Conservation (phyloP, 2,797 vertebrate genomes). For the Vespertilio murinus region DNA sequence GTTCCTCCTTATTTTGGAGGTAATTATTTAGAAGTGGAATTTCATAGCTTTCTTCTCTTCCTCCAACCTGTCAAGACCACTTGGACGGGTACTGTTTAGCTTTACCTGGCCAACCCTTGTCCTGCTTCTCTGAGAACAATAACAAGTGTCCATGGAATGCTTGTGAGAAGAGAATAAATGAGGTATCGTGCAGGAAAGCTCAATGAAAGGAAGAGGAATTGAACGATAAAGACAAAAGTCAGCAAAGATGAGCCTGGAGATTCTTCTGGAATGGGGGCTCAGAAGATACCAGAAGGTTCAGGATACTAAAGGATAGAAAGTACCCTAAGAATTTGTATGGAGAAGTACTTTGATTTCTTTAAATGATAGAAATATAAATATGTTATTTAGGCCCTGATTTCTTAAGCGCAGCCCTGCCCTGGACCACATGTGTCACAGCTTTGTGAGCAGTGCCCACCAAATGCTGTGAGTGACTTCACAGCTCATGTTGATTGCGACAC, state of each 20-base stretch:
- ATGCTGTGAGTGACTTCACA: background rate
- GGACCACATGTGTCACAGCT: background rate
- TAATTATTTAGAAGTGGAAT: background rate
- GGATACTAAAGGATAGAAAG: background rate
- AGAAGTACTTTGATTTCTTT: background rate
- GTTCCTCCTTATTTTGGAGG: background rate
- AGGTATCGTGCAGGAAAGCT: background rate
- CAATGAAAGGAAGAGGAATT: background rate
- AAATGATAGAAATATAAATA: background rate
- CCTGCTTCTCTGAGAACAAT: background rate
- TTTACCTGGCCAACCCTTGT: background rate
- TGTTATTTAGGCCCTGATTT: background rate
- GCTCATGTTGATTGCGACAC: background rate
- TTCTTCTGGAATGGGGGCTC: background rate
- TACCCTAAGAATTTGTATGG: background rate
- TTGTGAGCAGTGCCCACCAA: background rate
- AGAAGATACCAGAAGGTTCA: background rate
- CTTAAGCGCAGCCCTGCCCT: background rate
- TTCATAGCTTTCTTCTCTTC: background rate
- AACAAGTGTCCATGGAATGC: background rate
- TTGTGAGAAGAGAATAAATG: background rate
- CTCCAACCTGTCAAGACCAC: background rate
- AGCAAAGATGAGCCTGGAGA: background rate
- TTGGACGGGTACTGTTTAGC: background rate
- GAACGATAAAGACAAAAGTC: background rate